These are phyloP conservation scores for Maylandia zebra DNA, from an alignment of 2,113 vertebrate species.

Conservation along the genomic window DNA sequence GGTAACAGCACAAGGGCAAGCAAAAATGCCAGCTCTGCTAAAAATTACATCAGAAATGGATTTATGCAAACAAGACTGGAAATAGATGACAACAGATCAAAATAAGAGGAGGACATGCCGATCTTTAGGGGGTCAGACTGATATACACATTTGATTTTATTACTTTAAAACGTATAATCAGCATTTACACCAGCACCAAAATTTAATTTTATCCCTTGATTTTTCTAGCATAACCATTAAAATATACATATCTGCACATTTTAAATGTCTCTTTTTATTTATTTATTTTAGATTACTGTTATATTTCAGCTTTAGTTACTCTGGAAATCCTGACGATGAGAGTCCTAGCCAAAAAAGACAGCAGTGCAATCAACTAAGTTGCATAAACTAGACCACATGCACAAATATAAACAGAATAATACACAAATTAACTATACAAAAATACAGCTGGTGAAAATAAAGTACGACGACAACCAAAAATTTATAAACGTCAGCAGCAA, in stretches of 20 bases:
- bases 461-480: neutral
- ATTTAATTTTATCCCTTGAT: rapidly evolving
- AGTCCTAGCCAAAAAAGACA: neutral
- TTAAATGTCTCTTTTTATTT: neutral
- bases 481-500: neutral
- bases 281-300: neutral
- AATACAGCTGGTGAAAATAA: neutral
- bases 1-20: neutral
- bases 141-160: neutral
- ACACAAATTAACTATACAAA: neutral
- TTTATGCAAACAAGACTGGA: conserved; percentile 9
- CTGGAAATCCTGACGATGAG: neutral
- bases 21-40: conserved; percentile 1
- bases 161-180: neutral
- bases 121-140: neutral
- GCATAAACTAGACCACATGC: neutral
- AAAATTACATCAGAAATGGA: neutral
- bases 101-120: neutral
- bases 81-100: neutral
- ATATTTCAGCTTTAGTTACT: neutral
- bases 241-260: neutral
- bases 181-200: neutral
- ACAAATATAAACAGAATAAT: neutral
- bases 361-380: neutral
- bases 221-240: neutral